Evolutionary conservation across 2,888 invertebrate species (phyloP).

Genomic region (Eilema depressum): DNA sequence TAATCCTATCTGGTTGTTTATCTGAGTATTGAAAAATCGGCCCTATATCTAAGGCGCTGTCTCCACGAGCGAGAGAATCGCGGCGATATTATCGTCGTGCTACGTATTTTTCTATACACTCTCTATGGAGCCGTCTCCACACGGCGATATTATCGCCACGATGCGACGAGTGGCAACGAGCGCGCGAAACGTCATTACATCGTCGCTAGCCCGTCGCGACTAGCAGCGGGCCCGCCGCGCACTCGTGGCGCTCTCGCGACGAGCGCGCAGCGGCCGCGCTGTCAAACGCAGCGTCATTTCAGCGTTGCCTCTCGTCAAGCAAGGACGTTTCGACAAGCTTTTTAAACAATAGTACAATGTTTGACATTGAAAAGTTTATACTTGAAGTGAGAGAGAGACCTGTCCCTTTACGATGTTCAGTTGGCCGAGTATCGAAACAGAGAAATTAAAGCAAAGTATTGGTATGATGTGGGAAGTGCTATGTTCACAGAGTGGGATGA

Average conservation of each 20-base stretch:
- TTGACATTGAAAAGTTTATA: constrained; percentile 42
- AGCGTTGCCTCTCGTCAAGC: constrained; percentile 24
- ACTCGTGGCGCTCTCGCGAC: constrained; percentile 14
- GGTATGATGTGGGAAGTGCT: constrained; percentile 36
- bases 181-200: constrained; percentile 12
- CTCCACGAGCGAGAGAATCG: constrained; percentile 8
- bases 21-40: too few species aligned
- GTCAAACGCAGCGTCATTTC: constrained; percentile 26
- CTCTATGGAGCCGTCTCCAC: constrained; percentile 1
- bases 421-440: constrained; percentile 36
- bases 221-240: constrained; percentile 24
- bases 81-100: constrained; percentile 23
- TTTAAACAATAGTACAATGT: constrained; percentile 37
- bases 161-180: constrained; percentile 15
- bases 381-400: constrained; percentile 44
- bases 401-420: constrained; percentile 37
- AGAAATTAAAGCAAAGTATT: constrained; percentile 34
- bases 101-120: too few species aligned
- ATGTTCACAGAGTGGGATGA: constrained; percentile 37
- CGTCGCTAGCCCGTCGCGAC: constrained; percentile 10
- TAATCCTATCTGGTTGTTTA: too few species aligned
- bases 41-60: too few species aligned
- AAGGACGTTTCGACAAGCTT: constrained; percentile 19
- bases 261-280: constrained; percentile 27
- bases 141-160: constrained; percentile 11